Base-by-base conservation (phyloP, 2,113 vertebrate genomes). In the Petroica traversi region DNA sequence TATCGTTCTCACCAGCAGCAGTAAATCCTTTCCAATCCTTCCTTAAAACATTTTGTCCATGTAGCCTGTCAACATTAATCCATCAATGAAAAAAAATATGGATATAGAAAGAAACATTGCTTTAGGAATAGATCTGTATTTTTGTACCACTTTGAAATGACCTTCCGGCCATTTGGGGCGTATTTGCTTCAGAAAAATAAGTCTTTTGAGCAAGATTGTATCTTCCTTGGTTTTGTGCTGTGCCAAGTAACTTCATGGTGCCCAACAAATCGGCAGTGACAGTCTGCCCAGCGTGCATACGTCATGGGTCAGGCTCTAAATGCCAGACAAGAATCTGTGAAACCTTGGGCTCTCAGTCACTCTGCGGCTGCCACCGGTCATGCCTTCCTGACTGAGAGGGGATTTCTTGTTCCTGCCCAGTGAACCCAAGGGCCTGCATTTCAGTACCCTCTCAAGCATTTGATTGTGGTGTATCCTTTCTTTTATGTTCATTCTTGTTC, bases 1-100 rank as follows among this genome's bases (percentile, higher is more conserved):
- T 97, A 95, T 95, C 95, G 10, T 93, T 90, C 97, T 95, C 94
- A 93, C 92, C 95, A 95, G 95, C 90, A 96, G 85, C 85, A 96
- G 51, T 84, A 94, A 96, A 96, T 96, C 95, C 94, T 82, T 89
- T 94, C 88, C 96, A 96, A 96, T 96, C 94, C 94, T 86, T 86
- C 94, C 88, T 94, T 97, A 93, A 97, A 96, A 97, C 94, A 95
- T 92, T 96, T 96, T 12, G 73, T 93, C 94, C 92, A 31, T 88
- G 93, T 94, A 94, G 86, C 84, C 96, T 97, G 92, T 96, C 95
- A 89, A 64, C 93, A 71, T 96, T 96, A 95, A 97, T 97, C 90
- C 92, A 91, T 92, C 93, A 45, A 4, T 36, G 80, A 41, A 89
- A 89, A 89, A 86, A 89, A 88, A 85, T 41, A 86, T 66, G 71